Conservation (phyloP, 2,797 vertebrate species). For the Esox lucius region DNA sequence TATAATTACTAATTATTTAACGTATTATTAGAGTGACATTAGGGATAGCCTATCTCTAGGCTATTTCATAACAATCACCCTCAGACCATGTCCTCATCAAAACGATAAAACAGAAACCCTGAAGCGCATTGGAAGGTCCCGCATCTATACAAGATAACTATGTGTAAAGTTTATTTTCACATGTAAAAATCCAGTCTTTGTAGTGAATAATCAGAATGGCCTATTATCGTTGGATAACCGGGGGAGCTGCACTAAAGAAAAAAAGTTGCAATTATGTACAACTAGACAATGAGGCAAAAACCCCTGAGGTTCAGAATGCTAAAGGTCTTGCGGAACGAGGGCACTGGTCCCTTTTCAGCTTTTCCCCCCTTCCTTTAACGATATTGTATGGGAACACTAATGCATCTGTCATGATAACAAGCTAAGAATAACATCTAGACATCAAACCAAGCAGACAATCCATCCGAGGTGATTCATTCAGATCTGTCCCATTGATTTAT, state of each 20-base stretch:
- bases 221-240: not conserved
- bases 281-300: constrained; percentile 3
- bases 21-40: not conserved
- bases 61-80: not conserved
- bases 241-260: not conserved
- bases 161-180: constrained; percentile 1
- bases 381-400: constrained; percentile 85
- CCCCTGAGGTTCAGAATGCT: not conserved
- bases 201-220: not conserved
- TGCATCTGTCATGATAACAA: constrained; percentile 92
- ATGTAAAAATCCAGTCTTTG: not conserved
- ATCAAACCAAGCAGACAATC: constrained; percentile 85
- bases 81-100: not conserved
- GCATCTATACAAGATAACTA: not conserved
- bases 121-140: not conserved
- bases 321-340: not conserved
- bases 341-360: constrained; percentile 14
- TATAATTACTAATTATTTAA: not conserved
- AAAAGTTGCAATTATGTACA: constrained; percentile 4
- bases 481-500: constrained; percentile 90
- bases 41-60: not conserved
- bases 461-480: constrained; percentile 87
- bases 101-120: not conserved
- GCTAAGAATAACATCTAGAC: constrained; percentile 90
- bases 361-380: constrained; percentile 68